A percentile compares a stretch with the other conserved stretches of the same genome.
Evolutionary conservation across 2,888 invertebrate genomes (phyloP).

Genomic region (Polyploca ridens): DNA sequence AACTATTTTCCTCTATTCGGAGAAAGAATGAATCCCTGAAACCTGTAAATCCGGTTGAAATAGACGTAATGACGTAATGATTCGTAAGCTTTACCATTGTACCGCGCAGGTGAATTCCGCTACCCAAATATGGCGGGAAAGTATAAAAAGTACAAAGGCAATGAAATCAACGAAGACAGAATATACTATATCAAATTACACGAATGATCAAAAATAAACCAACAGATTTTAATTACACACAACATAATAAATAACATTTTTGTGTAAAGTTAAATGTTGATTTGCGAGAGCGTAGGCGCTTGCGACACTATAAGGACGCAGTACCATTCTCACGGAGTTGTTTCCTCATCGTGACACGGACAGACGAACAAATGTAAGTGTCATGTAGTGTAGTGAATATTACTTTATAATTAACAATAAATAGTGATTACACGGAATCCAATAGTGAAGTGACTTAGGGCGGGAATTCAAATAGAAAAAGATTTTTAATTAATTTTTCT

Average conservation of each 20-base stretch:
- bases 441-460: not conserved
- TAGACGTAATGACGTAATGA: constrained; percentile 13
- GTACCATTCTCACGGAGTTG: constrained; percentile 49
- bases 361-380: constrained; percentile 72
- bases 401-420: constrained; percentile 17
- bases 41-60: constrained; percentile 1
- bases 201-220: not conserved
- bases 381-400: constrained; percentile 34
- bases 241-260: not conserved
- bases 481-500: not conserved
- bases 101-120: constrained; percentile 10
- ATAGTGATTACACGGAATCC: not conserved
- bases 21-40: not conserved
- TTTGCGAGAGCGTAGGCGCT: constrained; percentile 66
- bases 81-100: not conserved
- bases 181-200: no score
- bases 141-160: constrained; percentile 16
- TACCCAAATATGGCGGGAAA: constrained; percentile 27
- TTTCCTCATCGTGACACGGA: constrained; percentile 64
- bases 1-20: not conserved
- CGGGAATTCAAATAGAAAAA: not conserved
- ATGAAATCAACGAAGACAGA: not conserved
- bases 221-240: not conserved
- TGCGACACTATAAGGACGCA: constrained; percentile 66
- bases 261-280: constrained; percentile 29